Evolutionary conservation across 2,797 vertebrate species (phyloP).

Genomic region (Coracias cyanogaster): DNA sequence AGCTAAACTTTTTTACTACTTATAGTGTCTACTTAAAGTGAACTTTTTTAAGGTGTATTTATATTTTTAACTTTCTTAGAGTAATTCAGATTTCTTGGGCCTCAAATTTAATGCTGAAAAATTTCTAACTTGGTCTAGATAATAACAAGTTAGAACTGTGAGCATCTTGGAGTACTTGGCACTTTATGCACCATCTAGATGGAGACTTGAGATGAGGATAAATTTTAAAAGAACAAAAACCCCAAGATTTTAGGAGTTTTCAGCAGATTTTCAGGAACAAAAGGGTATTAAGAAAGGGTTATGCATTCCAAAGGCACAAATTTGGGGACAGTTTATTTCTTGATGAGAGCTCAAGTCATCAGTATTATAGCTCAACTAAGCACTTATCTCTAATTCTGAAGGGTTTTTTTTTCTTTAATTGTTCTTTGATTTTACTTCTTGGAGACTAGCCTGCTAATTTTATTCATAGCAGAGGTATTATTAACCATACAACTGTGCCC

Average conservation of each 20-base stretch:
- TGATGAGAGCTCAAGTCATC: neutral
- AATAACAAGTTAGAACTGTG: neutral
- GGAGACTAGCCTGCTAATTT: conserved; percentile 38
- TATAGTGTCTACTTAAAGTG: neutral
- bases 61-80: neutral
- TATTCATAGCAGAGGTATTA: conserved; percentile 44
- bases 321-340: neutral
- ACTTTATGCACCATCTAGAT: neutral
- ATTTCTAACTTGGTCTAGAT: neutral
- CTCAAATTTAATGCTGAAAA: neutral
- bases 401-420: conserved; percentile 46
- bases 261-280: neutral
- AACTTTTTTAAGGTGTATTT: neutral
- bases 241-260: neutral
- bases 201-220: neutral
- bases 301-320: neutral
- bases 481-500: conserved; percentile 26
- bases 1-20: neutral
- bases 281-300: neutral
- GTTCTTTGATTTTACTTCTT: conserved; percentile 41
- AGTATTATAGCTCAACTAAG: neutral
- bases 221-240: neutral
- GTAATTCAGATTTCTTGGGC: neutral
- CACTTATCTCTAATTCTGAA: neutral
- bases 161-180: neutral